These are phyloP conservation scores for Nudaria mundana DNA, from an alignment of 2,888 invertebrate species.

Conservation along the genomic window DNA sequence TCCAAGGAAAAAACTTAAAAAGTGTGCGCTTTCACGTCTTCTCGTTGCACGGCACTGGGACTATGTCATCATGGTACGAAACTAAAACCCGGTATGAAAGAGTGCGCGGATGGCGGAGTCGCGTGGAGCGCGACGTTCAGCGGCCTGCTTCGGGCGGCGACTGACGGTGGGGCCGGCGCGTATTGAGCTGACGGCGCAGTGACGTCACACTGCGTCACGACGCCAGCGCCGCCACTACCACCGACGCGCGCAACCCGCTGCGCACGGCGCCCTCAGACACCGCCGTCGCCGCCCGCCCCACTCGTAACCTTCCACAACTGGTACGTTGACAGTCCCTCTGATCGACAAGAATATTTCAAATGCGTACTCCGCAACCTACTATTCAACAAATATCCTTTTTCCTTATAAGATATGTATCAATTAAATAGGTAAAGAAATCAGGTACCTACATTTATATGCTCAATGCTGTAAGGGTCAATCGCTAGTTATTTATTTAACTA, in stretches of 20 bases:
- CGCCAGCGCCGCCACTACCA: conserved; percentile 73
- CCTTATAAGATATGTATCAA: too few species aligned
- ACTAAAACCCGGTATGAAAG: conserved; percentile 78
- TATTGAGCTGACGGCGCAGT: conserved; percentile 85
- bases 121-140: conserved; percentile 71
- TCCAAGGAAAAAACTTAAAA: conserved; percentile 76
- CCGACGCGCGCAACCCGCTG: conserved; percentile 61
- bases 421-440: too few species aligned
- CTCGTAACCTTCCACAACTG: conserved; percentile 73
- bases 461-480: too few species aligned
- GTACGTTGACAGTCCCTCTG: conserved; percentile 63
- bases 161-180: conserved; percentile 81
- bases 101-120: conserved; percentile 70
- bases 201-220: conserved; percentile 86
- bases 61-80: conserved; percentile 79
- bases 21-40: conserved; percentile 75
- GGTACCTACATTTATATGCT: too few species aligned
- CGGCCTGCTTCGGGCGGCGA: conserved; percentile 80
- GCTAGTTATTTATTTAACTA: too few species aligned
- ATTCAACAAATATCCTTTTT: conserved; percentile 22
- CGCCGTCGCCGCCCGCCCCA: conserved; percentile 53
- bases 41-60: conserved; percentile 74
- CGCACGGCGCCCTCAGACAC: conserved; percentile 56
- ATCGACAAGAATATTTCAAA: conserved; percentile 52
- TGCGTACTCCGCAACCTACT: conserved; percentile 24